Conservation (phyloP, 2,797 vertebrate genomes). For the Sciaenops ocellatus region DNA sequence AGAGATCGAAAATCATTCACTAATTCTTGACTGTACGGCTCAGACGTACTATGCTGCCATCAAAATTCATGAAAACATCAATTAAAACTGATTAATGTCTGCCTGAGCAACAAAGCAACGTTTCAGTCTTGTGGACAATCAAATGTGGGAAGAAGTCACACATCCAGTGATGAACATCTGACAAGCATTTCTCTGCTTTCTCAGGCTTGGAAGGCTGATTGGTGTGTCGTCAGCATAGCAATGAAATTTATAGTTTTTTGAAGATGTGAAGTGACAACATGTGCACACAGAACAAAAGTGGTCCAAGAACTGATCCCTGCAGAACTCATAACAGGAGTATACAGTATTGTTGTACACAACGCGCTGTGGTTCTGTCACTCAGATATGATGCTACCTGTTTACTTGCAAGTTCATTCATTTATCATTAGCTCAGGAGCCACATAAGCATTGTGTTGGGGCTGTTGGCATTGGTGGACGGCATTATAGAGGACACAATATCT, state of each 20-base stretch:
- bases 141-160: neutral
- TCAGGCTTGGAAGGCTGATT: neutral
- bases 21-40: neutral
- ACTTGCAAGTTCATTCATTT: neutral
- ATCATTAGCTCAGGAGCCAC: neutral
- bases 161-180: conserved; percentile 1
- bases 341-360: neutral
- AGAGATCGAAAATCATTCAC: neutral
- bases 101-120: neutral
- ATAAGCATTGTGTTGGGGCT: neutral
- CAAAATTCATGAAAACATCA: neutral
- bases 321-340: neutral
- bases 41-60: neutral
- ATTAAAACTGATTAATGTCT: neutral
- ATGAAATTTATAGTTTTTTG: neutral
- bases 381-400: neutral
- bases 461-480: neutral
- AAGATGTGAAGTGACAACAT: neutral
- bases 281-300: neutral
- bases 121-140: neutral
- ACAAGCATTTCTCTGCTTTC: neutral
- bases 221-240: neutral
- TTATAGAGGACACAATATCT: neutral
- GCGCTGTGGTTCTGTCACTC: neutral
- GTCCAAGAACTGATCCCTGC: neutral